Evolutionary conservation across 2,113 vertebrate genomes (phyloP).

Genomic region (Mus spicilegus): DNA sequence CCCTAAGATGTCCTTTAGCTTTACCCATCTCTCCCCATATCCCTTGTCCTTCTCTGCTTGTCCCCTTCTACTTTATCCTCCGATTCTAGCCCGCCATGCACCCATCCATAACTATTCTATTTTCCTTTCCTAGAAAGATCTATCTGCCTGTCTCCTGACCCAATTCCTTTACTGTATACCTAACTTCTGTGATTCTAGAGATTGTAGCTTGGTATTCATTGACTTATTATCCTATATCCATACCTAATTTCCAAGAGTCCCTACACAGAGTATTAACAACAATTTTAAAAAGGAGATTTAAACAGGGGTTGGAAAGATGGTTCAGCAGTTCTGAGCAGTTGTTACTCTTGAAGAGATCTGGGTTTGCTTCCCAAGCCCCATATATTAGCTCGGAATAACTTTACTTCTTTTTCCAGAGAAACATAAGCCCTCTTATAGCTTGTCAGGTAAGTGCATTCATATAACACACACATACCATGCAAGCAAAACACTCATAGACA

Average conservation of each 20-base stretch:
- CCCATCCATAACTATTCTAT: background rate
- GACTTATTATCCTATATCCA: background rate
- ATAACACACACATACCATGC: background rate
- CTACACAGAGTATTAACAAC: background rate
- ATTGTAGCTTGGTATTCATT: background rate
- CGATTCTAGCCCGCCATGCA: background rate
- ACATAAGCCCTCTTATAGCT: background rate
- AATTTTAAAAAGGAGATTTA: background rate
- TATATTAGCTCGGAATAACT: background rate
- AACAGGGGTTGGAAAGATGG: background rate
- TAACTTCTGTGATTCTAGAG: background rate
- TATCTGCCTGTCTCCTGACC: background rate
- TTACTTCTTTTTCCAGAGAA: background rate
- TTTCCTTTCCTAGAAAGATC: background rate
- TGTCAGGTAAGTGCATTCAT: background rate
- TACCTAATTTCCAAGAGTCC: no score
- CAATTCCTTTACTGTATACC: background rate
- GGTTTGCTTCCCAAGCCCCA: background rate
- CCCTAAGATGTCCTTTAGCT: background rate
- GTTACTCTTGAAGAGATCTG: background rate
- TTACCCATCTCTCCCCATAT: background rate
- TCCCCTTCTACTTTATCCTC: background rate
- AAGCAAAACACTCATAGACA: background rate
- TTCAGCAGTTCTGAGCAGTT: background rate
- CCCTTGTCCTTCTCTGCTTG: background rate